Evolutionary conservation across 2,113 vertebrate species (phyloP), one percentile per base, ranked within the genome.

Genomic region (Lagopus leucura): DNA sequence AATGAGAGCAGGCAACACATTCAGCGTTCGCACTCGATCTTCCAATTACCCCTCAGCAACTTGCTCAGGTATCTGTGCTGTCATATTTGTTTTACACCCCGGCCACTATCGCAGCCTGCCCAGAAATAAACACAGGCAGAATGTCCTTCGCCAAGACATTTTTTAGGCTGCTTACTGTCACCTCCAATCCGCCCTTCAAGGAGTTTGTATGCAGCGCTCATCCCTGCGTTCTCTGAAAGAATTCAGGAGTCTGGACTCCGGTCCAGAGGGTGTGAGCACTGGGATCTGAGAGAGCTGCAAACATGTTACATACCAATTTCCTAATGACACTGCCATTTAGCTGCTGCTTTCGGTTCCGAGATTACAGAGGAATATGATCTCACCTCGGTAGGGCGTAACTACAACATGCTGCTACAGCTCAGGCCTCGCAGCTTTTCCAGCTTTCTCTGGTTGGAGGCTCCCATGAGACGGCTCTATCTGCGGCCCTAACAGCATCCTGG

Each of bases 361-460:
- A 90, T 71, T 91, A 86, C 75, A 86, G 86, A 86, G 42, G 91
- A 55, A 77, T 92, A 90, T 93, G 24, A 95, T 83, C 93, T 96
- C 86, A 96, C 42, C 80, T 91, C 36, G 42, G 15, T 25, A 80
- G 90, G 86, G 75, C 0, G 69, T 88, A 93, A 74, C 88, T 80
- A 77, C 60, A 90, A 91, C 88, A 77, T 80, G 92, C 92, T 83
- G 60, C 86, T 90, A 86, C 94, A 95, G 90, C 86, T 94, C 92
- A 92, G 63, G 47, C 14, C 36, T 75, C 74, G 27, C 40, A 10
- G 1, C 65, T 85, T 92, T 70, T 63, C 58, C 60, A 66, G 1
- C 77, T 91, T 76, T 73, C 47, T 89, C 55, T 86, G 27, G 30
- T 89, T 71, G 88, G 42, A 88, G 42, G 72, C 64, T 80, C 32